Percentiles rank a stretch among this genome's conserved stretches.
Conservation (phyloP, 2,888 invertebrate genomes). For the Trichogramma evanescens region DNA sequence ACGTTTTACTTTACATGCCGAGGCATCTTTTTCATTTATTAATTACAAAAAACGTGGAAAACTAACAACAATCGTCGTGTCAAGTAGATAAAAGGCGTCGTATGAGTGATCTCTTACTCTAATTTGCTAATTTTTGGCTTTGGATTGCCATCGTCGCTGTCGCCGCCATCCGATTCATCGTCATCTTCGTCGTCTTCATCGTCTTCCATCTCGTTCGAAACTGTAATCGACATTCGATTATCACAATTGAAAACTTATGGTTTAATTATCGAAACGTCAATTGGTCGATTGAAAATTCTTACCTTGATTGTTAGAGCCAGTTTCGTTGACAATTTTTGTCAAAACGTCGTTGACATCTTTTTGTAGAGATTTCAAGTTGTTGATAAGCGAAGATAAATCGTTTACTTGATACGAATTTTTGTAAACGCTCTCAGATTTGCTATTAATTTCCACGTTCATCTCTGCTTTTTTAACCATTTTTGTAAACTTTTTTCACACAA, state of each 20-base stretch:
- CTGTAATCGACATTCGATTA: neutral
- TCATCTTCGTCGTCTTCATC: conserved; percentile 25
- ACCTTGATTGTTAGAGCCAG: conserved; percentile 6
- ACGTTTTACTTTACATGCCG: too few relatives aligned
- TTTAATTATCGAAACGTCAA: neutral
- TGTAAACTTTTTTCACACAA: neutral
- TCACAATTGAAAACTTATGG: neutral
- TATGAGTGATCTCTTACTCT: neutral
- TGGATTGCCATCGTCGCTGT: conserved; percentile 23
- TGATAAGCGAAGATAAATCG: conserved; percentile 27
- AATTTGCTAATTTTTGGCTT: conserved; percentile 36
- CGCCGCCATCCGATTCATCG: conserved; percentile 27
- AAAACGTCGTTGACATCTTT: conserved; percentile 35
- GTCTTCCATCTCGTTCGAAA: neutral
- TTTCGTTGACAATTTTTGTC: conserved; percentile 30
- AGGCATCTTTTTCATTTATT: conserved; percentile 1
- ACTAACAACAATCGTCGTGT: neutral
- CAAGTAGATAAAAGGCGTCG: neutral
- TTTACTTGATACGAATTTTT: conserved; percentile 20
- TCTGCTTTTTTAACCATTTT: conserved; percentile 13
- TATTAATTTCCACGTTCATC: conserved; percentile 22
- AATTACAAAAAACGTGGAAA: neutral
- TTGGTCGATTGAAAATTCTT: neutral
- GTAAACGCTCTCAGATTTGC: conserved; percentile 23
- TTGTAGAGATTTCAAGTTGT: conserved; percentile 30